A percentile compares a stretch with the other conserved stretches of the same genome.
Evolutionary conservation across 2,797 vertebrate species (phyloP).

Genomic region (Macrochelys suwanniensis): DNA sequence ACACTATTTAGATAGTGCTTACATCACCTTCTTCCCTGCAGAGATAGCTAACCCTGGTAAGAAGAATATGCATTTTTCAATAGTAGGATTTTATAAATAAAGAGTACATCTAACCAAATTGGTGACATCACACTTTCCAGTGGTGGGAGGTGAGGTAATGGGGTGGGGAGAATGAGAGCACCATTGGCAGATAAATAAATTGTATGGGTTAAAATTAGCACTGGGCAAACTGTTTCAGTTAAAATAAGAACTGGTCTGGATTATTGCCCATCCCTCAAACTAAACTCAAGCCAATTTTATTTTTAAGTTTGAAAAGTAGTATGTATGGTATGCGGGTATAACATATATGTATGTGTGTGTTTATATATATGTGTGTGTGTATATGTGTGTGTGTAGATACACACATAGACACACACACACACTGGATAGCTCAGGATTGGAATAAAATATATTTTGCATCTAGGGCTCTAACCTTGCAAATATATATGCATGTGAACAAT

Average conservation of each 20-base stretch:
- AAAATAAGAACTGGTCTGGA: conserved; percentile 40
- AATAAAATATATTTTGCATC: conserved; percentile 37
- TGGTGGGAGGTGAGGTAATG: background rate
- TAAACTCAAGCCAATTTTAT: conserved; percentile 50
- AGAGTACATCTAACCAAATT: background rate
- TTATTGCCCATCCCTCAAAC: conserved; percentile 43
- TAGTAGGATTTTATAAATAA: background rate
- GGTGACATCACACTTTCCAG: background rate
- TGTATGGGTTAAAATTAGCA: conserved; percentile 56
- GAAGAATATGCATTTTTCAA: background rate
- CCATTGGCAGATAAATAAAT: conserved; percentile 35
- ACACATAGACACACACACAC: background rate
- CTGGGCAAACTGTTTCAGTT: conserved; percentile 26
- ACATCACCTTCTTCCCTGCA: background rate
- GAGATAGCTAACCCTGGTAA: background rate
- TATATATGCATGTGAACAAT: conserved; percentile 2
- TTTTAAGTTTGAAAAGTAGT: conserved; percentile 58
- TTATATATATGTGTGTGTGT: too few species aligned
- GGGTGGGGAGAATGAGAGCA: conserved; percentile 25
- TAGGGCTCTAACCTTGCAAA: conserved; percentile 25
- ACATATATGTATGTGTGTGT: background rate
- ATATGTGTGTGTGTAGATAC: too few species aligned
- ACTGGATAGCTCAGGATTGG: conserved; percentile 37
- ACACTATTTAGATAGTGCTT: background rate
- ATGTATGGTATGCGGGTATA: conserved; percentile 20